Base-by-base conservation (phyloP, 2,113 vertebrate genomes). In the Pedionomus torquatus region DNA sequence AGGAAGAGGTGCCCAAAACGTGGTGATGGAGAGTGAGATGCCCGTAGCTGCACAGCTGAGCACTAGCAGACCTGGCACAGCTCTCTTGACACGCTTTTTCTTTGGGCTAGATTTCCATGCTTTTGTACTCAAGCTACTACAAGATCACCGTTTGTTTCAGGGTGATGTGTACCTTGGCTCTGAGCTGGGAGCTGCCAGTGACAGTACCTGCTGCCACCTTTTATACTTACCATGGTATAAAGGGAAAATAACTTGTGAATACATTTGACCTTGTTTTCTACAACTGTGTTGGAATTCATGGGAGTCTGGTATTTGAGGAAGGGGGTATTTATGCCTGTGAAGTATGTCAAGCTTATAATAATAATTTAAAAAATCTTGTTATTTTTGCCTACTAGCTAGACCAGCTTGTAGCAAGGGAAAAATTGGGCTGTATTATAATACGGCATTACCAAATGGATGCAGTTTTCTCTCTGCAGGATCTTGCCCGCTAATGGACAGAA, bases 211-310 rank as follows among this genome's bases (percentile, higher is more conserved):
- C 68, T 75, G 55, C 46, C 24, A 43, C 37, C 57, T 68, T 39
- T 44, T 7, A 3, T 61, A 13, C 28, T 65, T 33, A 2, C 8
- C 31, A 17, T 0, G 6, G 4, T 39, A 31, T 9, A 7, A 37
- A 52, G 33, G n/a, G 35, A 70, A 86, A 54, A 37, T 8, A 37
- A 5, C 7, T 74, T 66, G 17, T 55, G 33, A 66, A 20, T 43
- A 23, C 2, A 4, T 46, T 35, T 60, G 44, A 21, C 55, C 44
- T 65, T 79, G 25, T 37, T 90, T 81, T 39, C n/a, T 63, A 9
- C 9, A 54, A 8, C 31, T 63, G 43, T 52, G 37, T 24, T 64
- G 31, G 43, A 39, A 13, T 65, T 46, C 15, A 39, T 17, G 31
- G 39, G 33, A 6, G 2, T 52, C 60, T 89, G 41, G 61, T 31